These are phyloP conservation scores for Danaus chrysippus DNA, from an alignment of 2,888 invertebrate species.

Conservation along the genomic window DNA sequence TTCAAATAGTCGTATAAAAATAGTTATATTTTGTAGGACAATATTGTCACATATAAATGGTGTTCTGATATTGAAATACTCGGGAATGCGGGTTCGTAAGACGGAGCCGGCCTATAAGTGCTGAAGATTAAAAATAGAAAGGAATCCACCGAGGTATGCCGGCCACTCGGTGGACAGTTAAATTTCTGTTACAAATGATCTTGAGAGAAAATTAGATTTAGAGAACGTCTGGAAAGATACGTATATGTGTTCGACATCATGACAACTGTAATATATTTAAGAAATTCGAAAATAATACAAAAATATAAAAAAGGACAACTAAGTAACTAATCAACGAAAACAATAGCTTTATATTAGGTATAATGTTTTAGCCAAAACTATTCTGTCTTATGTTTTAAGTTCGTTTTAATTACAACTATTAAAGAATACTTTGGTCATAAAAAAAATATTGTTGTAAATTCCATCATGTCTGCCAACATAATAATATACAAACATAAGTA, in stretches of 20 bases:
- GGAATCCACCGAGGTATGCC: conserved; percentile 45
- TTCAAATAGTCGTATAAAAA: not conserved
- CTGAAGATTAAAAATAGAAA: conserved; percentile 46
- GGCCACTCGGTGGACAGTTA: conserved; percentile 31
- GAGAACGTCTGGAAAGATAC: not conserved
- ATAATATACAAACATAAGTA: too few species aligned
- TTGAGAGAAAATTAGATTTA: conserved; percentile 5
- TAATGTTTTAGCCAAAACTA: not conserved
- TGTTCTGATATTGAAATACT: conserved; percentile 36
- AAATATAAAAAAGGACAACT: too few species aligned
- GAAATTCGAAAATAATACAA: too few species aligned
- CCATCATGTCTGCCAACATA: too few species aligned
- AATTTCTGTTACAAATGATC: conserved; percentile 28
- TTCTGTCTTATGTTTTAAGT: too few species aligned
- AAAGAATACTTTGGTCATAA: too few species aligned
- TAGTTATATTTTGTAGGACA: conserved; percentile 18
- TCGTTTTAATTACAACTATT: too few species aligned
- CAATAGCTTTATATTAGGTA: not conserved
- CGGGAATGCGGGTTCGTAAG: conserved; percentile 40
- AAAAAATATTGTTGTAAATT: too few species aligned
- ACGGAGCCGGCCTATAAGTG: conserved; percentile 37
- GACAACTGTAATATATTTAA: not conserved
- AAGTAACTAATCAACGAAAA: too few species aligned
- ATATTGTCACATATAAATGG: conserved; percentile 32
- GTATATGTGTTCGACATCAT: not conserved